Evolutionary conservation across 2,797 vertebrate species (phyloP).

Genomic region (Cirrhinus mrigala): DNA sequence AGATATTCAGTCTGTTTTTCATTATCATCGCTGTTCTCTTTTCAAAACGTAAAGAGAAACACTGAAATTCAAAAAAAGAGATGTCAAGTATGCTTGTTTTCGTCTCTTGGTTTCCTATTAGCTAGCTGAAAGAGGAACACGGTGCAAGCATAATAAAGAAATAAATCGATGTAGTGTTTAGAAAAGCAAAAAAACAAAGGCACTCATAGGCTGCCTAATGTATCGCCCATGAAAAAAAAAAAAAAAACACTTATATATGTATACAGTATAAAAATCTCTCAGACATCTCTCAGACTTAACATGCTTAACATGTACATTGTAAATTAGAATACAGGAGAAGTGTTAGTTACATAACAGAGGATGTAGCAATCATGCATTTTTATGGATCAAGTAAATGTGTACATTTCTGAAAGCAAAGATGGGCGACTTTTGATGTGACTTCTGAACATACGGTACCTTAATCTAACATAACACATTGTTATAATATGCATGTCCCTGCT

Average conservation of each 20-base stretch:
- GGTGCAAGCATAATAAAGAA: slow-evolving; percentile 31
- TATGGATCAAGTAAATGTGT: slow-evolving; percentile 32
- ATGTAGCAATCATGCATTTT: slow-evolving; percentile 38
- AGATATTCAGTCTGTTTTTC: slow-evolving; percentile 34
- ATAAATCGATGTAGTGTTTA: slow-evolving; percentile 56
- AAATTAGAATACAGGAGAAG: slow-evolving; percentile 6
- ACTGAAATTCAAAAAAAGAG: background rate
- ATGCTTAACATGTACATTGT: slow-evolving; percentile 44
- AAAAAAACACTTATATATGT: background rate
- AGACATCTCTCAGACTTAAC: slow-evolving; percentile 34
- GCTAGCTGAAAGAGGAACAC: slow-evolving; percentile 35
- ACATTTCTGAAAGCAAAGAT: background rate
- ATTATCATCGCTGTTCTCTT: slow-evolving; percentile 1
- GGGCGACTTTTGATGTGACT: slow-evolving; percentile 16
- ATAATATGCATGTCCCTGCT: background rate
- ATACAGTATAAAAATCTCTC: slow-evolving; percentile 51
- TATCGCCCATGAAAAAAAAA: slow-evolving; percentile 11
- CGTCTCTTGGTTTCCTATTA: slow-evolving; percentile 32
- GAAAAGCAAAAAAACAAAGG: slow-evolving; percentile 48
- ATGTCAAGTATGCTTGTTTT: slow-evolving; percentile 42
- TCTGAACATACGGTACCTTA: slow-evolving; percentile 30
- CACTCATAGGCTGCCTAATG: slow-evolving; percentile 27
- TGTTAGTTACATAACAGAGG: slow-evolving; percentile 33
- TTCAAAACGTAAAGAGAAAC: slow-evolving; percentile 18
- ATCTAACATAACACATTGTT: background rate